These are phyloP conservation scores for Epinephelus coioides DNA, from an alignment of 2,797 vertebrate genomes.

Conservation along the genomic window DNA sequence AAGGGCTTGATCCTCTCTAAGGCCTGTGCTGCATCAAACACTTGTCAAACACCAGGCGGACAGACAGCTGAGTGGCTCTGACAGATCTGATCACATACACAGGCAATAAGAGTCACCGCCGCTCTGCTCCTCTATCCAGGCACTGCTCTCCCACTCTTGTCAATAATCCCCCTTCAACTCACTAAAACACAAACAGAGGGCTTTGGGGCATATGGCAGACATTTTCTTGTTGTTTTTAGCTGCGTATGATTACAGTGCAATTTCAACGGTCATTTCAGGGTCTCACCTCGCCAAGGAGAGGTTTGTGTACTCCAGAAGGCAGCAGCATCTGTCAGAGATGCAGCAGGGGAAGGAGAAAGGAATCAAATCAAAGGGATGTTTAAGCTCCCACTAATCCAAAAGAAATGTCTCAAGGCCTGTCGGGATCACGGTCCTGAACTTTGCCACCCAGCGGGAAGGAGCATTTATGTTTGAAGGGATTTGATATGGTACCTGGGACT, in stretches of 20 bases:
- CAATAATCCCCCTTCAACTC: slow-evolving; percentile 75
- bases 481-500: slow-evolving; percentile 66
- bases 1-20: slow-evolving; percentile 81
- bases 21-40: slow-evolving; percentile 82
- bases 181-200: slow-evolving; percentile 77
- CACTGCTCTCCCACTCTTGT: slow-evolving; percentile 61
- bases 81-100: slow-evolving; percentile 79
- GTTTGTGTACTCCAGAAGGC: slow-evolving; percentile 67
- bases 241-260: slow-evolving; percentile 83
- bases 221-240: slow-evolving; percentile 84
- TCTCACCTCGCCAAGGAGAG: slow-evolving; percentile 78
- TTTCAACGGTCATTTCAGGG: slow-evolving; percentile 81
- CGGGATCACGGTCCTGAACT: slow-evolving; percentile 69
- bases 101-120: slow-evolving; percentile 66
- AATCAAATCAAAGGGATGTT: slow-evolving; percentile 77
- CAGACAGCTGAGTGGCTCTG: slow-evolving; percentile 83
- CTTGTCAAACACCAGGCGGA: slow-evolving; percentile 78
- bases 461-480: slow-evolving; percentile 69
- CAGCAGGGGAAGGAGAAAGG: slow-evolving; percentile 55
- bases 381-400: slow-evolving; percentile 70
- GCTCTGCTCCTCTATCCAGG: slow-evolving; percentile 59
- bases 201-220: slow-evolving; percentile 83
- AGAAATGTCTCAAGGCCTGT: slow-evolving; percentile 70
- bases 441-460: slow-evolving; percentile 65
- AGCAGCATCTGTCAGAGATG: slow-evolving; percentile 70